Evolutionary conservation across 2,113 vertebrate genomes (phyloP).

Genomic region (Xyrauchen texanus): DNA sequence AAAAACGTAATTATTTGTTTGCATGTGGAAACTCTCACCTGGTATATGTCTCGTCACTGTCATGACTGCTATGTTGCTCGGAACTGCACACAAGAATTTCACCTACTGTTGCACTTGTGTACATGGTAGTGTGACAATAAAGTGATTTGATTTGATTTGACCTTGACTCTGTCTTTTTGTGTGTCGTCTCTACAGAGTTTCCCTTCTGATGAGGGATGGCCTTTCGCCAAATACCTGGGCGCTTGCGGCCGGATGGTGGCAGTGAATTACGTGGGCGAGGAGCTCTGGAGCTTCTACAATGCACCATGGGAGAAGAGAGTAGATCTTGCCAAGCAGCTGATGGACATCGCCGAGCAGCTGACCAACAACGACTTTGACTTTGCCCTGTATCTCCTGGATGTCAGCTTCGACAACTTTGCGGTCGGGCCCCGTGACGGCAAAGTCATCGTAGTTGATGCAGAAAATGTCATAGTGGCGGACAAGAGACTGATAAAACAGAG

Average conservation of each 20-base stretch:
- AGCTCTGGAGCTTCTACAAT: conserved; percentile 96
- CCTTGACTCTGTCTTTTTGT: conserved; percentile 34
- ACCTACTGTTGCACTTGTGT: too few species aligned
- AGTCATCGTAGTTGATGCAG: conserved; percentile 97
- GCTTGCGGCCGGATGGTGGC: conserved; percentile 97
- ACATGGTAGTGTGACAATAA: too few species aligned
- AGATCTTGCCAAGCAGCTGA: conserved; percentile 92
- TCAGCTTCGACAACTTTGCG: conserved; percentile 98
- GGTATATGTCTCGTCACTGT: too few species aligned
- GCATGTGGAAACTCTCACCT: conserved; percentile 2
- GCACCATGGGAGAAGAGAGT: conserved; percentile 95
- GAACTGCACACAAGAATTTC: too few species aligned
- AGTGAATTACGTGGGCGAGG: conserved; percentile 96
- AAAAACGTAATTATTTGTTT: not conserved
- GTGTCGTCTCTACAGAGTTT: conserved; percentile 81
- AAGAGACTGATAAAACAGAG: conserved; percentile 96
- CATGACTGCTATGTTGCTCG: too few species aligned
- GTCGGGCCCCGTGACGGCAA: conserved; percentile 95
- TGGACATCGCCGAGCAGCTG: conserved; percentile 98
- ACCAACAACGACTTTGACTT: conserved; percentile 99
- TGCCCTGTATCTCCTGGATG: conserved; percentile 97
- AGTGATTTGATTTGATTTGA: too few species aligned
- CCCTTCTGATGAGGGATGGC: conserved; percentile 98
- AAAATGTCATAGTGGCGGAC: conserved; percentile 96
- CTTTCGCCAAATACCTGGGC: conserved; percentile 95